phyloP scores from a whole-genome alignment of 2,888 invertebrate species.

The Ashinkailepas kermadecensis region DNA sequence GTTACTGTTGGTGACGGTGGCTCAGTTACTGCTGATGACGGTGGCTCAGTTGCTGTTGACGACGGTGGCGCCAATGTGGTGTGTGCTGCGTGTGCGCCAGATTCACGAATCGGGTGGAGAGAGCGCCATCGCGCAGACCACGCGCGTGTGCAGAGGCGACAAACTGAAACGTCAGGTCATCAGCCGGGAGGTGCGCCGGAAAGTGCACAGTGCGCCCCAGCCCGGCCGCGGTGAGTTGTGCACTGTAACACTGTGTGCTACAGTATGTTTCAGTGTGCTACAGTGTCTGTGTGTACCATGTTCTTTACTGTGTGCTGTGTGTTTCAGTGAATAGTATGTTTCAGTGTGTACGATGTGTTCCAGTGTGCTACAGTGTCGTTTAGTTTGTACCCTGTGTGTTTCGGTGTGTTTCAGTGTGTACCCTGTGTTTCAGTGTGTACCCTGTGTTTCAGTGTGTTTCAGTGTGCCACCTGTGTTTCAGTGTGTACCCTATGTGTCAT shows the following conservation, averaged over 20 bases:
- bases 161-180: background rate
- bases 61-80: background rate
- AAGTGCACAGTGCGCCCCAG: background rate
- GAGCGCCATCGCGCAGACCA: background rate
- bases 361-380: background rate
- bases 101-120: conserved; percentile 9
- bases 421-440: background rate
- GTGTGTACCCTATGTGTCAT: too few species aligned
- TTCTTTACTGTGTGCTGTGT: background rate
- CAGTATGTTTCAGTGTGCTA: too few species aligned
- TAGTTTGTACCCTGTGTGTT: background rate
- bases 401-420: background rate
- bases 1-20: too few species aligned
- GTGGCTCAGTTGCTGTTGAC: too few species aligned
- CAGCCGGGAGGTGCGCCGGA: background rate
- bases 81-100: background rate
- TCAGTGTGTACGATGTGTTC: background rate
- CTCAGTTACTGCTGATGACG: too few species aligned
- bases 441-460: too few species aligned
- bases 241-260: too few species aligned
- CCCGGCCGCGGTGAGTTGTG: background rate
- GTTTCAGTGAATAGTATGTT: background rate
- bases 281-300: too few species aligned
- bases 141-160: background rate
- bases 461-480: too few species aligned